Evolutionary conservation across 2,888 invertebrate genomes (phyloP).

Genomic region (Volucella inanis): DNA sequence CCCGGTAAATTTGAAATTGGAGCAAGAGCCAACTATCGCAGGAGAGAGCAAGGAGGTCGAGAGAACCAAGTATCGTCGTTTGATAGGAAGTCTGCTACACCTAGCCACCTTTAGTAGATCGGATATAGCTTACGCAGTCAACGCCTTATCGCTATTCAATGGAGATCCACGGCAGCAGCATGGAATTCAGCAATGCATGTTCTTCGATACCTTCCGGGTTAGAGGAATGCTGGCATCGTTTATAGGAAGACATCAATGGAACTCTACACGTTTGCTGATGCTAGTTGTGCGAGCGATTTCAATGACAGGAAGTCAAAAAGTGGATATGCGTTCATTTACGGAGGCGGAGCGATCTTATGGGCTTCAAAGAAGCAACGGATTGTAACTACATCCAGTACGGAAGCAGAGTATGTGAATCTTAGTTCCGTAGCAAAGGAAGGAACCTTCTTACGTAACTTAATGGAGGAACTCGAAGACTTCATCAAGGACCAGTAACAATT

Average conservation of each 20-base stretch:
- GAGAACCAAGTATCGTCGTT: slow-evolving; percentile 40
- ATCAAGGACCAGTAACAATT: too few species aligned
- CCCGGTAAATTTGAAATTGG: slow-evolving; percentile 22
- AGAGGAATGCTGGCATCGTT: slow-evolving; percentile 12
- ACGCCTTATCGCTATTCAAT: slow-evolving; percentile 19
- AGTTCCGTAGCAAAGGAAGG: too few species aligned
- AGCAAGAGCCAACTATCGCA: slow-evolving; percentile 22
- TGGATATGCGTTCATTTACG: too few species aligned
- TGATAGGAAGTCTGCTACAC: slow-evolving; percentile 34
- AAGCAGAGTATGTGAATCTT: too few species aligned
- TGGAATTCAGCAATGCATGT: slow-evolving; percentile 30
- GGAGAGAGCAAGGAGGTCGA: slow-evolving; percentile 27
- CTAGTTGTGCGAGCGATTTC: slow-evolving; percentile 25
- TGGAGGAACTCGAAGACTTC: too few species aligned
- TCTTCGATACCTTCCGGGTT: slow-evolving; percentile 21
- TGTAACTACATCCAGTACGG: too few species aligned
- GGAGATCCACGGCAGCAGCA: slow-evolving; percentile 30
- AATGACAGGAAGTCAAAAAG: slow-evolving; percentile 14
- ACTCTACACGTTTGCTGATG: slow-evolving; percentile 9
- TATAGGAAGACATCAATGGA: slow-evolving; percentile 19
- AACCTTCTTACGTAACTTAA: too few species aligned
- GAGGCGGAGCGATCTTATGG: slow-evolving; percentile 3
- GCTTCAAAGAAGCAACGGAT: too few species aligned
- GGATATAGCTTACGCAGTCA: slow-evolving; percentile 41
- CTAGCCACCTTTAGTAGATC: slow-evolving; percentile 53